Evolutionary conservation across 2,113 vertebrate species (phyloP), one percentile per base, ranked within the genome.

Genomic region (Oriolus oriolus): DNA sequence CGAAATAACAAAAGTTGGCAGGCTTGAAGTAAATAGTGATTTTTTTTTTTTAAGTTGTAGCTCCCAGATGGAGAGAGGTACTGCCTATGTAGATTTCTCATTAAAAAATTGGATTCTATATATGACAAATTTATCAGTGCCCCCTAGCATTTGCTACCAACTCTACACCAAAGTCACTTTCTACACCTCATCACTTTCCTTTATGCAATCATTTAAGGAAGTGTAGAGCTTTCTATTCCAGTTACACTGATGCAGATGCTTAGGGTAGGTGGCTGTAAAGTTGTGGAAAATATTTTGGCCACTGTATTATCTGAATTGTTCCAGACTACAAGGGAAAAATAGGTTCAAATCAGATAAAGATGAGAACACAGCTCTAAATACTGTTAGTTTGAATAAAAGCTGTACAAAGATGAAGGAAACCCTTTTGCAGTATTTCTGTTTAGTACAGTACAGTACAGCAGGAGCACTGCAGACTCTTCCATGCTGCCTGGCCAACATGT

Each of bases 1-100:
- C 61, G 66, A 85, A 91, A 93, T 79, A 87, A 65, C 65, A 91
- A 64, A 83, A 69, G 23, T 23, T 95, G 79, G 39, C 82, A 96
- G 23, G 47, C 54, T 83, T 52, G 49, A 44, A 89, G 27, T 69
- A 96, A 91, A 87, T 26, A 87, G 22, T 44, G 27, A 45, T 57
- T 74, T 65, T 50, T 77, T 4, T 31, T 66, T 31, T 76, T 41
- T 30, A 56, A 65, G 44, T 47, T 47, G n/a, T 37, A 89, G 64
- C 30, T 83, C 65, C 19, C 17, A 80, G 66, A 80, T 31, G 63
- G 14, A 73, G 64, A 57, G 16, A 57, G 52, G 50, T 50, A 39
- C 31, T 13, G 3, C 30, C 20, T 35, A 35, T 69, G 5, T 13
- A 74, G 45, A 57, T 61, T 83, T 63, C 28, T 35, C 35, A 52